These are phyloP conservation scores for Chaenogobius annularis DNA, from an alignment of 2,113 vertebrate species.

Conservation along the genomic window DNA sequence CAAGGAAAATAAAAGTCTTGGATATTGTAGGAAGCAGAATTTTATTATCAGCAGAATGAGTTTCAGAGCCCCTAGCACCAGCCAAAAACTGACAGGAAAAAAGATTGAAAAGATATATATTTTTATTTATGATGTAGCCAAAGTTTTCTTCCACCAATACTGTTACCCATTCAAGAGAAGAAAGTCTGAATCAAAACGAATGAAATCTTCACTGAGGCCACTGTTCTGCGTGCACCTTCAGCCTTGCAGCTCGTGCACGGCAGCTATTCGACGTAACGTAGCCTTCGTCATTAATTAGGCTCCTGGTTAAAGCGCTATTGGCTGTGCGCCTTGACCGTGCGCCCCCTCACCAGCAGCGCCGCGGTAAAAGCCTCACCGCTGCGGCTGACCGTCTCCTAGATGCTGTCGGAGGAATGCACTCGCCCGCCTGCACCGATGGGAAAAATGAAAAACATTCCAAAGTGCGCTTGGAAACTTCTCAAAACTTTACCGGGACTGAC, in stretches of 20 bases:
- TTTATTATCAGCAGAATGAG: too few relatives aligned
- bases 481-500: background rate
- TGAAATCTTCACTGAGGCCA: background rate
- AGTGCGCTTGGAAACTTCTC: conserved; percentile 1
- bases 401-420: background rate
- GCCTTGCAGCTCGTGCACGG: background rate
- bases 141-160: background rate
- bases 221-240: background rate
- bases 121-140: background rate
- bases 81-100: too few relatives aligned
- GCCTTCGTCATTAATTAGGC: background rate
- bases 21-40: too few relatives aligned
- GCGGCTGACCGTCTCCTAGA: background rate
- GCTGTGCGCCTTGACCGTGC: background rate
- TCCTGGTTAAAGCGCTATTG: background rate
- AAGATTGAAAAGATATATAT: background rate
- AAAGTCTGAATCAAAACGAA: background rate
- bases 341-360: background rate
- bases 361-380: background rate
- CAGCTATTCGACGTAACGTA: background rate
- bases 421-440: background rate
- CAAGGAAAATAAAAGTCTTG: too few relatives aligned
- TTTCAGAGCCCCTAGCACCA: too few relatives aligned
- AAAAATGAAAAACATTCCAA: background rate
- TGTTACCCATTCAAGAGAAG: background rate